Percentiles rank a stretch among this genome's conserved stretches.
phyloP scores from a whole-genome alignment of 2,113 vertebrate genomes.

The Eudyptes chrysolophus region DNA sequence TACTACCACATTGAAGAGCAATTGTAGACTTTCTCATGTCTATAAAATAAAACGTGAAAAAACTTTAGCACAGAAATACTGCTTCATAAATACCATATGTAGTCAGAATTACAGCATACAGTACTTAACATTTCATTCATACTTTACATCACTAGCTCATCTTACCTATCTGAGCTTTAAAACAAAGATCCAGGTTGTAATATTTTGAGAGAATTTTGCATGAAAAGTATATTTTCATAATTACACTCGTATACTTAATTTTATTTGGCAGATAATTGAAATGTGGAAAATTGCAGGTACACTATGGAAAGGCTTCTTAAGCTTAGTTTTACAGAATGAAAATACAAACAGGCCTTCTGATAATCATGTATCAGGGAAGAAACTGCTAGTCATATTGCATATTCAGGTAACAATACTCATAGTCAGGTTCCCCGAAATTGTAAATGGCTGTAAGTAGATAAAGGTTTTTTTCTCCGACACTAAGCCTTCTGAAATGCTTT shows the following conservation, averaged over 20 bases:
- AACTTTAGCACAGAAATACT: background rate
- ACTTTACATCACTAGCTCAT: background rate
- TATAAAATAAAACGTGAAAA: background rate
- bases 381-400: background rate
- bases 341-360: background rate
- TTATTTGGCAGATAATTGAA: background rate
- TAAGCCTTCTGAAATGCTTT: background rate
- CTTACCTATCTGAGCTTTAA: background rate
- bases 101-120: background rate
- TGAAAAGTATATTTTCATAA: background rate
- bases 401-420: background rate
- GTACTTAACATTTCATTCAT: background rate
- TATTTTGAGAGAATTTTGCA: background rate
- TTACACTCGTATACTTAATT: background rate
- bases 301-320: background rate
- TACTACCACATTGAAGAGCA: background rate
- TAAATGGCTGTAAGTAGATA: background rate
- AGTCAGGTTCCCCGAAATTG: background rate
- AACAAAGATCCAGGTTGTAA: background rate
- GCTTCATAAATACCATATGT: background rate
- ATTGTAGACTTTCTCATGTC: background rate
- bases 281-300: background rate
- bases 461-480: background rate
- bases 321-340: background rate
- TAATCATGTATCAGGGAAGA: background rate